phyloP scores from a whole-genome alignment of 2,113 vertebrate genomes.

The Pristiophorus japonicus region DNA sequence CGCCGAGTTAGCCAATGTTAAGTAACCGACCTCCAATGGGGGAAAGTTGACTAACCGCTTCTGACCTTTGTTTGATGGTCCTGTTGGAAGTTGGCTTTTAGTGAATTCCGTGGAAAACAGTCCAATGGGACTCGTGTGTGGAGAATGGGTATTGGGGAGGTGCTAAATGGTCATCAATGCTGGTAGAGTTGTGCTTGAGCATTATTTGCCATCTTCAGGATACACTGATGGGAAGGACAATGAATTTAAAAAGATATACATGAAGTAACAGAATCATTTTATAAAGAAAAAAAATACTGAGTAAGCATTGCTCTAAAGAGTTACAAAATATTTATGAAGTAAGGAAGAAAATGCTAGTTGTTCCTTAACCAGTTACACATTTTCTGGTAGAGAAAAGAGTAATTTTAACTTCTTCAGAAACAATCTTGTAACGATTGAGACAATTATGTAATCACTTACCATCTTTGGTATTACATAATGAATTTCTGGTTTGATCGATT shows the following conservation, averaged over 20 bases:
- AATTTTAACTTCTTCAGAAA: neutral
- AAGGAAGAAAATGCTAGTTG: neutral
- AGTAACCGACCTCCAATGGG: neutral
- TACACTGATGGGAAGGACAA: neutral
- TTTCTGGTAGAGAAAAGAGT: neutral
- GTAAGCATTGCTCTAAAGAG: neutral
- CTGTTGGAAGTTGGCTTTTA: neutral
- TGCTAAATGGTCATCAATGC: neutral
- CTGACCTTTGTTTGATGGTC: neutral
- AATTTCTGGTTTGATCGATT: neutral
- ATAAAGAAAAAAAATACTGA: neutral
- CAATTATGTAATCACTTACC: neutral
- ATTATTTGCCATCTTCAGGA: neutral
- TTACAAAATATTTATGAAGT: neutral
- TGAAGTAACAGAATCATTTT: neutral
- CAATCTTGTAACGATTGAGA: neutral
- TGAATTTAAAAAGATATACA: neutral
- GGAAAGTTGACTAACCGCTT: neutral
- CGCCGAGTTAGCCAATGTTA: neutral
- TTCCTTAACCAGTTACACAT: neutral
- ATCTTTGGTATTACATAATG: neutral
- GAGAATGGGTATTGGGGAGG: neutral
- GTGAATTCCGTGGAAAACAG: neutral
- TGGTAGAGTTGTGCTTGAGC: neutral
- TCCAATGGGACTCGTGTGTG: neutral